Percentiles rank a stretch among this genome's conserved stretches.
Conservation (phyloP, 1,140 invertebrate species). For the Euglossa dilemma region DNA sequence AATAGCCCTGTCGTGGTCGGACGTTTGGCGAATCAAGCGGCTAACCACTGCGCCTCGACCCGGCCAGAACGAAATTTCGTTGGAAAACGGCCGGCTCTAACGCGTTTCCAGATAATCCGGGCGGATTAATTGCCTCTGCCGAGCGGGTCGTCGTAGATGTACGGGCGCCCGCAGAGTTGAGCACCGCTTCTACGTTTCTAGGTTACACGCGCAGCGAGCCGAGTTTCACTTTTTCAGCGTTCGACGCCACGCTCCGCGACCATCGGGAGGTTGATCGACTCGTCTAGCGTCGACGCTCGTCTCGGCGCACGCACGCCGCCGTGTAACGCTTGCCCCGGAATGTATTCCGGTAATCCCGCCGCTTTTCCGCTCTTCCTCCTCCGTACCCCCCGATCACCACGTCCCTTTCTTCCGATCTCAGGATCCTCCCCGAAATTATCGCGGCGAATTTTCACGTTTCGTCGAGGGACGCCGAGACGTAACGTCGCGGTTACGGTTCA, state of each 20-base stretch:
- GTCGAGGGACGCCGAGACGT: background rate
- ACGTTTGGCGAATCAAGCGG: background rate
- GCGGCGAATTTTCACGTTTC: background rate
- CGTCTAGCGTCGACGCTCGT: conserved; percentile 62
- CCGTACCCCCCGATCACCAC: conserved; percentile 11
- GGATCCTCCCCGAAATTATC: background rate
- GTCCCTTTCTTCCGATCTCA: no score
- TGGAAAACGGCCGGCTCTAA: background rate
- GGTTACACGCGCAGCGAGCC: conserved; percentile 82
- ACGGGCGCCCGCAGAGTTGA: conserved; percentile 75
- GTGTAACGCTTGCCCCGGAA: background rate
- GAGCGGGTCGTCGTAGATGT: conserved; percentile 28
- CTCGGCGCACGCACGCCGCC: conserved; percentile 29
- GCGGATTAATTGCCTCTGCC: conserved; percentile 41
- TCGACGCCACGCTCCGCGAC: conserved; percentile 76
- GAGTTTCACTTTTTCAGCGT: conserved; percentile 83
- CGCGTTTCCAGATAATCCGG: conserved; percentile 28
- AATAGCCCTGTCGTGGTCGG: background rate
- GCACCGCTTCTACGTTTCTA: conserved; percentile 81
- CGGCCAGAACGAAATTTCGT: background rate
- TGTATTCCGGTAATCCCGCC: background rate
- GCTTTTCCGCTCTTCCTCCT: conserved; percentile 4
- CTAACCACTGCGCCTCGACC: no score
- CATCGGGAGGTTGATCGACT: conserved; percentile 71
- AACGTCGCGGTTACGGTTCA: background rate